A percentile compares a stretch with the other conserved stretches of the same genome.
phyloP scores from a whole-genome alignment of 1,140 invertebrate genomes.

The Laodelphax striatellus region DNA sequence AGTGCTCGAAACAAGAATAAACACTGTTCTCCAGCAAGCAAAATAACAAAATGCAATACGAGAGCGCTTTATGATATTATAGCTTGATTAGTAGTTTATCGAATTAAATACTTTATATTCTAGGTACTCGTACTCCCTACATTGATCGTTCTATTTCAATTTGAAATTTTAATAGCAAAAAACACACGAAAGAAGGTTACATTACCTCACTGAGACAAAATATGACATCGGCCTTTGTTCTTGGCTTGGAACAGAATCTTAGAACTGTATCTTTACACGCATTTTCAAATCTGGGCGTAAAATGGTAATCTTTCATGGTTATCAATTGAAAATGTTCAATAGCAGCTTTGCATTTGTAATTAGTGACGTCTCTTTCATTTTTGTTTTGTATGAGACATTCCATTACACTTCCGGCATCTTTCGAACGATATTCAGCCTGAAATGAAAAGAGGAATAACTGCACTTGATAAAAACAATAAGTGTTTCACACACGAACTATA shows the following conservation, averaged over 20 bases:
- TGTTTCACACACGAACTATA: too few relatives aligned
- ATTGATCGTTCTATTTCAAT: too few relatives aligned
- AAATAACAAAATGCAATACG: too few relatives aligned
- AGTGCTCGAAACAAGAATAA: too few relatives aligned
- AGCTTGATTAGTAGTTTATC: too few relatives aligned
- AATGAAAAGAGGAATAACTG: neutral
- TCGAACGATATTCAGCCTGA: slow-evolving; percentile 5
- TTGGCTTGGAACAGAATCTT: slow-evolving; percentile 56
- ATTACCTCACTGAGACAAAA: slow-evolving; percentile 75
- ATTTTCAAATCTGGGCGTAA: slow-evolving; percentile 91
- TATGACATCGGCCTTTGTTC: slow-evolving; percentile 59
- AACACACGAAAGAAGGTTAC: neutral
- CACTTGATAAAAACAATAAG: too few relatives aligned
- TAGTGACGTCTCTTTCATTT: slow-evolving; percentile 64
- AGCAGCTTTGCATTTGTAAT: slow-evolving; percentile 79
- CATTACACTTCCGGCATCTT: slow-evolving; percentile 59
- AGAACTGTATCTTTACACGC: slow-evolving; percentile 78
- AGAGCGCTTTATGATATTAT: too few relatives aligned
- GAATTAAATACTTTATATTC: too few relatives aligned
- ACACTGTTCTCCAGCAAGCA: too few relatives aligned
- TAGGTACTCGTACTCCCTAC: too few relatives aligned
- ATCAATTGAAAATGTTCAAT: slow-evolving; percentile 92
- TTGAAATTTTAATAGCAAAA: neutral
- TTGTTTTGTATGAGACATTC: slow-evolving; percentile 90
- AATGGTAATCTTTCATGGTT: slow-evolving; percentile 86